A percentile compares a stretch with the other conserved stretches of the same genome.
These are phyloP conservation scores for Aphis gossypii DNA, from an alignment of 1,140 invertebrate genomes.

Conservation along the genomic window DNA sequence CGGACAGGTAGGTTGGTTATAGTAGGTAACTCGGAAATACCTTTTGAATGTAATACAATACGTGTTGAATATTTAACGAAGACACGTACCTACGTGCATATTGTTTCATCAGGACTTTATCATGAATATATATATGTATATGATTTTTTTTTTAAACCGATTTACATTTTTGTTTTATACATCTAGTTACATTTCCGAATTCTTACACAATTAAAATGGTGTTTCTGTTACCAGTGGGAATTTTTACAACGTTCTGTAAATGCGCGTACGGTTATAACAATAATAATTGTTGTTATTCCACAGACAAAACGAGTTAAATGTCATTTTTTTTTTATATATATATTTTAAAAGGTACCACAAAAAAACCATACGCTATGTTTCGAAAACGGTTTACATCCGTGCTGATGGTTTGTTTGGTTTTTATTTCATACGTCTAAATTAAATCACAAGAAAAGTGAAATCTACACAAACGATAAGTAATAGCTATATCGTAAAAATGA, in stretches of 20 bases:
- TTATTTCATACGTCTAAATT: background rate
- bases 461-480: background rate
- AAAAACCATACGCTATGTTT: background rate
- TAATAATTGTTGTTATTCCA: background rate
- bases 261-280: background rate
- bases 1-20: background rate
- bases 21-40: background rate
- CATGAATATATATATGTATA: background rate
- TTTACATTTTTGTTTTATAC: background rate
- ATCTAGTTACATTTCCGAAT: background rate
- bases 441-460: background rate
- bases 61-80: background rate
- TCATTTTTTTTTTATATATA: background rate
- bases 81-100: background rate
- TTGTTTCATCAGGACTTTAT: background rate
- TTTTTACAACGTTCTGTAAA: background rate
- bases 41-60: background rate
- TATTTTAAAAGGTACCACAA: background rate
- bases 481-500: background rate
- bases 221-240: background rate
- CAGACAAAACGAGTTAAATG: background rate
- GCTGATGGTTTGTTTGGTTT: background rate
- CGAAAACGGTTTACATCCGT: background rate
- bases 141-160: background rate
- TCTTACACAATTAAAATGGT: background rate